A percentile compares a stretch with the other conserved stretches of the same genome.
Evolutionary conservation across 1,140 invertebrate species (phyloP).

Genomic region (Orchestia grillus): DNA sequence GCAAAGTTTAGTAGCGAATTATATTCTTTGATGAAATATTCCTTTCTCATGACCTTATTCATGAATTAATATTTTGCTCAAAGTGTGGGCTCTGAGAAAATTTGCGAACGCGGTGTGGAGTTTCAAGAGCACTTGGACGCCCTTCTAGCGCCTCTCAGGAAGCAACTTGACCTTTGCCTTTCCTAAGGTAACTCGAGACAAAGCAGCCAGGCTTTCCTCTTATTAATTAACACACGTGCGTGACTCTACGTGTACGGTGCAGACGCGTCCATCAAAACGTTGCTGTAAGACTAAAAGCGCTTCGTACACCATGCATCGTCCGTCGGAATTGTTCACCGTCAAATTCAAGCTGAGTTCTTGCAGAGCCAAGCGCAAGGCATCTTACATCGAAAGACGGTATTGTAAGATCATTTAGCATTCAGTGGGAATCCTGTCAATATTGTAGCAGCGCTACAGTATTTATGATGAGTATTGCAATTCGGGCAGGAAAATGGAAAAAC

Average conservation of each 20-base stretch:
- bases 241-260: not conserved
- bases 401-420: not conserved
- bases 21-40: not conserved
- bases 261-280: not conserved
- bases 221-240: conserved; percentile 1
- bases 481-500: not conserved
- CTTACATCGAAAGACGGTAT: not conserved
- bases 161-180: conserved; percentile 16
- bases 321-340: not conserved
- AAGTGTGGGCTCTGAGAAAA: not conserved
- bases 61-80: not conserved
- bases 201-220: not conserved
- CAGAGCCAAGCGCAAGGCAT: not conserved
- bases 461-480: not conserved
- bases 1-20: not conserved
- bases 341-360: not conserved
- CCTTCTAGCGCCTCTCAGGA: not conserved
- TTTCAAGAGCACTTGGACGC: not conserved
- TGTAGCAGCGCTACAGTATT: too few relatives aligned
- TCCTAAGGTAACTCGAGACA: not conserved
- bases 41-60: not conserved
- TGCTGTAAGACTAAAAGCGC: not conserved
- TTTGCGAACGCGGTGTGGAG: not conserved
- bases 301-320: not conserved
- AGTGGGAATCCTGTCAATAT: not conserved